Percentiles rank a stretch among this genome's conserved stretches.
Conservation (phyloP, 2,888 invertebrate species). For the Drosophila rellima region DNA sequence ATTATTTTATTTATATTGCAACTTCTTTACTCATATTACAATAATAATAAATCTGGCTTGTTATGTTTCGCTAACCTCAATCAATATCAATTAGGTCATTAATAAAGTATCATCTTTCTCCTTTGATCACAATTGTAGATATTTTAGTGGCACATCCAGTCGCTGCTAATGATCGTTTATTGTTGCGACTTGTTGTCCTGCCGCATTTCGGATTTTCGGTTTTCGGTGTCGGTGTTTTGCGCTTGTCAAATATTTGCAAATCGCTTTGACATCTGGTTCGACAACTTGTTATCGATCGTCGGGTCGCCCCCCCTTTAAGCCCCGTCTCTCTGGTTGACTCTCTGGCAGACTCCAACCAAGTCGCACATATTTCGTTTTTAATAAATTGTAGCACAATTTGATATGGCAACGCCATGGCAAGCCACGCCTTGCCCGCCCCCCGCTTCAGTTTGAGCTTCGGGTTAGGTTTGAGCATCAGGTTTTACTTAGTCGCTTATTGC, state of each 20-base stretch:
- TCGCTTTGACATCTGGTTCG: conserved; percentile 83
- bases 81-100: background rate
- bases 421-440: conserved; percentile 23
- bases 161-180: conserved; percentile 43
- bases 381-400: conserved; percentile 82
- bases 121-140: conserved; percentile 20
- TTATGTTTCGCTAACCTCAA: background rate
- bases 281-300: conserved; percentile 79
- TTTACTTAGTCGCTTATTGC: conserved; percentile 55
- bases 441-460: conserved; percentile 15
- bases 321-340: background rate
- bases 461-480: conserved; percentile 39
- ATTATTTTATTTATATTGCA: too few relatives aligned
- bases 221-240: conserved; percentile 66
- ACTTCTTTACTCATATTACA: background rate
- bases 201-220: conserved; percentile 31
- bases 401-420: conserved; percentile 70
- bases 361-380: conserved; percentile 80
- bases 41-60: background rate
- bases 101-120: conserved; percentile 10
- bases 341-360: conserved; percentile 24
- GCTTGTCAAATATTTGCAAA: conserved; percentile 84
- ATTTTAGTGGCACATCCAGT: conserved; percentile 26
- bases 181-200: conserved; percentile 39
- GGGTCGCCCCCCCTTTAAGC: conserved; percentile 22